Percentiles rank a stretch among this genome's conserved stretches.
phyloP scores from a whole-genome alignment of 2,113 vertebrate species.

The Elachura formosa region DNA sequence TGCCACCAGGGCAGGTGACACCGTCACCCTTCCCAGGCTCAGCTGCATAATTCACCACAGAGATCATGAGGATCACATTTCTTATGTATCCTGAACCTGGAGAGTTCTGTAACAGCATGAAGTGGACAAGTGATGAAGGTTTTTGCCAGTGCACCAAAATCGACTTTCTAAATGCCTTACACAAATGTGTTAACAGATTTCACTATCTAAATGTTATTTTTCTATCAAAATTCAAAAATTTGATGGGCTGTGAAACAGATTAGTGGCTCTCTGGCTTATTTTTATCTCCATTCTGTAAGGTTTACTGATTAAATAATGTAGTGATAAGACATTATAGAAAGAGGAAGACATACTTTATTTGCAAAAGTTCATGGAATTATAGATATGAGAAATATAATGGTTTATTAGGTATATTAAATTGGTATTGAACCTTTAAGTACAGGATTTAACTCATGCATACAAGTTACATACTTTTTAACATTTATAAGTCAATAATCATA shows the following conservation, averaged over 20 bases:
- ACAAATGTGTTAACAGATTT: accelerated
- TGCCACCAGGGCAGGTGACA: neutral
- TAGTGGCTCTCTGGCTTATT: neutral
- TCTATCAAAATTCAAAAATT: neutral
- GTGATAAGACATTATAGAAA: neutral
- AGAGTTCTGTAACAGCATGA: neutral
- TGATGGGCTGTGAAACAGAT: neutral
- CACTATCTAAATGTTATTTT: neutral
- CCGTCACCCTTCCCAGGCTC: neutral
- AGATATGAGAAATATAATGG: neutral
- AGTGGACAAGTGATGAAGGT: neutral
- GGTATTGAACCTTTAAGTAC: neutral
- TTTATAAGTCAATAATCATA: neutral
- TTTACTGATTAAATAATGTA: neutral
- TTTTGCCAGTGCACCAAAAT: neutral
- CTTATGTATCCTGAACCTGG: neutral
- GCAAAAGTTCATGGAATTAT: neutral
- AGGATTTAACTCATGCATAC: neutral
- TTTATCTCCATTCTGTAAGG: neutral
- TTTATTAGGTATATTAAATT: neutral
- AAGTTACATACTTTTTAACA: neutral
- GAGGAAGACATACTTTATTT: neutral
- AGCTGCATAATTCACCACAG: neutral
- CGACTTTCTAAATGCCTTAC: neutral
- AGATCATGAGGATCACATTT: neutral